phyloP scores from a whole-genome alignment of 2,888 invertebrate species.

The Stenchaetothrips biformis region DNA sequence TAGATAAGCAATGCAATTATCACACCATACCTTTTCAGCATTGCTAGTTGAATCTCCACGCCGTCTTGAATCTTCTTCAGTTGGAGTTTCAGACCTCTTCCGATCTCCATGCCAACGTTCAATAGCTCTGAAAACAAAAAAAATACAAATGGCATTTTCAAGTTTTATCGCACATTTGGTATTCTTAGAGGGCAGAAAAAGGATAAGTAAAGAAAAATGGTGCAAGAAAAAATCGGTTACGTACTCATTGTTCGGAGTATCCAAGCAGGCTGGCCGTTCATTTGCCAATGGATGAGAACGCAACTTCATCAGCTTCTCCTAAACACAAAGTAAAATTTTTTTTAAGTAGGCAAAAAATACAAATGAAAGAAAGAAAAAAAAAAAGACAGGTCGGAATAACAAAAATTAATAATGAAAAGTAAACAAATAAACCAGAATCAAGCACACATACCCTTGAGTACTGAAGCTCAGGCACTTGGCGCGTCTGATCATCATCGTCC shows the following conservation, averaged over 20 bases:
- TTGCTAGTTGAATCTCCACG: conserved; percentile 53
- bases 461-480: conserved; percentile 43
- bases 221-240: conserved; percentile 38
- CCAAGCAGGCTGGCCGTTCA: conserved; percentile 65
- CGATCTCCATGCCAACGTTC: conserved; percentile 51
- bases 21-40: conserved; percentile 49
- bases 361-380: conserved; percentile 33
- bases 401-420: neutral
- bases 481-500: neutral
- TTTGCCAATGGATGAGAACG: conserved; percentile 65
- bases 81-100: conserved; percentile 58
- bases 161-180: too few relatives aligned
- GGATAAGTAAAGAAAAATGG: too few relatives aligned
- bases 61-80: conserved; percentile 45
- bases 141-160: too few relatives aligned
- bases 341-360: conserved; percentile 15
- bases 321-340: conserved; percentile 48
- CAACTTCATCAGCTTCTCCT: conserved; percentile 67
- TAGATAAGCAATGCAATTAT: neutral
- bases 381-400: neutral
- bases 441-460: conserved; percentile 44
- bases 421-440: too few relatives aligned
- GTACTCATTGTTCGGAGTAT: conserved; percentile 55
- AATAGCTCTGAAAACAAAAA: conserved; percentile 49
- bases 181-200: too few relatives aligned